Evolutionary conservation across 2,113 vertebrate species (phyloP), one percentile per base, ranked within the genome.

Genomic region (Regulus satrapa): DNA sequence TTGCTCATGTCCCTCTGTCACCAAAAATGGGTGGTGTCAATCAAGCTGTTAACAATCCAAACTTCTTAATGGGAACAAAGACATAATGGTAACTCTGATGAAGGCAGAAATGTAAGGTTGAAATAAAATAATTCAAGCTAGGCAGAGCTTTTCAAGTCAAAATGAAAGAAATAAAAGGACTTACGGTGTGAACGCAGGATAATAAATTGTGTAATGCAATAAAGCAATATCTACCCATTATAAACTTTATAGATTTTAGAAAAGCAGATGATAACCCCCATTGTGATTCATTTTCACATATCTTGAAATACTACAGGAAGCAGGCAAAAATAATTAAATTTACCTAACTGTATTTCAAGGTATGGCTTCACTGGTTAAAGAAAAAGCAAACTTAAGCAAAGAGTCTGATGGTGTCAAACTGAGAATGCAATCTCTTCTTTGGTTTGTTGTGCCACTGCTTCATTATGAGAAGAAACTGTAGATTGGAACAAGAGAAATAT

Each of bases 331-430:
- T 72, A 95, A 95, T 92, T 91, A 86, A 61, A 56, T 86, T 92
- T 77, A 84, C 64, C 80, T 87, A 84, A 75, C 91, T 85, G 76
- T 89, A 95, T 96, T 95, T 95, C 86, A 95, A 91, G 73, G 61
- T 63, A 87, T 1, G 4, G 48, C 45, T 92, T 95, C 64, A 56
- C n/a, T 7, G 2, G 73, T 71, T 95, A 91, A 95, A 86, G 3
- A 5, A 91, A 96, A 92, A 32, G 52, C 89, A 94, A 91, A 84
- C 80, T 92, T 84, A 78, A 96, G 86, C 79, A 67, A 83, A 71
- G 92, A 71, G 51, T 20, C 68, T 89, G 87, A 84, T 32, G 52
- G 91, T 38, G 40, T 94, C 95, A 95, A 95, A 95, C 88, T 78
- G 94, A 63, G 95, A 95, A 95, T 36, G 72, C 73, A 95, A 92